Evolutionary conservation across 1,140 invertebrate species (phyloP).

Genomic region (Lepeophtheirus salmonis): DNA sequence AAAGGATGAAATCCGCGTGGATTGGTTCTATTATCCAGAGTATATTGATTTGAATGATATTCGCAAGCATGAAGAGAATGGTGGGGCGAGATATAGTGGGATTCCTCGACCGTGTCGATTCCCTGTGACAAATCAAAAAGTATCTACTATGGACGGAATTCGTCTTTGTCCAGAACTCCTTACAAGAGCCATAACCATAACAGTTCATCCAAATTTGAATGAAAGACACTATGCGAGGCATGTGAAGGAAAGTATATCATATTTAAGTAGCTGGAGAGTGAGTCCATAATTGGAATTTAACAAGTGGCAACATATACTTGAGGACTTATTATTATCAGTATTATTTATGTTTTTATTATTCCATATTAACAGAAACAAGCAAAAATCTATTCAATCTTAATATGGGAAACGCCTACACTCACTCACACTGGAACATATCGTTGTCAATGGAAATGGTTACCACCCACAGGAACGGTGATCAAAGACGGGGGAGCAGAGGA

Average conservation of each 20-base stretch:
- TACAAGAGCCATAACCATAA: background rate
- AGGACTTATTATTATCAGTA: background rate
- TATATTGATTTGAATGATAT: constrained; percentile 5
- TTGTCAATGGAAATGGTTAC: constrained; percentile 5
- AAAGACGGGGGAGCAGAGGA: background rate
- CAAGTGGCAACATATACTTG: no score
- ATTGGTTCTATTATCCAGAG: constrained; percentile 8
- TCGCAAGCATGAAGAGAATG: constrained; percentile 1
- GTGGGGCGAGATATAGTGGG: background rate
- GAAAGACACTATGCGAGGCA: background rate
- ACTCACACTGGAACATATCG: constrained; percentile 7
- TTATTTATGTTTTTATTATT: background rate
- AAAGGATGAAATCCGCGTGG: background rate
- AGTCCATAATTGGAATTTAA: no score
- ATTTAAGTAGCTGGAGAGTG: no score
- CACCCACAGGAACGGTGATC: background rate
- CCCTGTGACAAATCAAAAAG: constrained; percentile 2
- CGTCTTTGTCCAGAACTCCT: background rate
- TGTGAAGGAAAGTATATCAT: background rate
- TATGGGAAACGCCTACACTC: background rate
- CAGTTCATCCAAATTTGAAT: background rate
- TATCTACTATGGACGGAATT: background rate
- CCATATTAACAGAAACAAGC: background rate
- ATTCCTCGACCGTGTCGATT: constrained; percentile 4
- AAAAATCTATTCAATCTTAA: background rate